Base-by-base conservation (phyloP, 2,797 vertebrate genomes). In the Characodon lateralis region DNA sequence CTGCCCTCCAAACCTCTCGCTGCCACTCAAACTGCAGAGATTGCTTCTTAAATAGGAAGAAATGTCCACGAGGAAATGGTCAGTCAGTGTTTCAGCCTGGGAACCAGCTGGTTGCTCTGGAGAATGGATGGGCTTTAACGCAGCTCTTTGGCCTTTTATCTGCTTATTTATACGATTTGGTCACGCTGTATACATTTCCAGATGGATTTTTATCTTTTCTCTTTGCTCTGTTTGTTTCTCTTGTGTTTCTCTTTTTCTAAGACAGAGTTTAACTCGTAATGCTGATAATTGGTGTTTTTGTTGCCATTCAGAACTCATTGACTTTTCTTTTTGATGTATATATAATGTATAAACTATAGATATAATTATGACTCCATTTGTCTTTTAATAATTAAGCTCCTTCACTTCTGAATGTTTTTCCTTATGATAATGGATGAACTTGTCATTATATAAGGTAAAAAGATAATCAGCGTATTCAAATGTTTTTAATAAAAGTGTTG, bases 11-110 rank as follows among this genome's bases (percentile, higher is more conserved):
- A 96, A 96, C 96, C 97, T 96, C 96, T 93, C 90, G 95, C 97
- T 97, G 97, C 97, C 97, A 98, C 97, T 98, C 97, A 97, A 91
- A 90, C 87, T 90, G 95, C 94, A 93, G 95, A 97, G 96, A 97
- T 97, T 96, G 96, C 94, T 96, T 96, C 96, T 97, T 97, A 97
- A 97, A 95, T 95, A 94, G 95, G 96, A 97, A 97, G 96, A 97
- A 97, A 96, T 95, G 96, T 95, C 95, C 94, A 80, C 89, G 90
- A 93, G 95, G 96, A 97, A 95, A 95, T 87, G 93, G 93, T 87
- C 87, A 89, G 93, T 72, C 94, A n/a, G 78, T 35, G 94, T 77
- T 22, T 63, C 85, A 89, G 92, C 70, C 94, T 20, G 77, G 24
- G 94, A 50, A 61, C 56, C 18, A 50, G 43, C 3, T 73, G 80